Base-by-base conservation (phyloP, 2,888 invertebrate species). In the Andrena flavipes region DNA sequence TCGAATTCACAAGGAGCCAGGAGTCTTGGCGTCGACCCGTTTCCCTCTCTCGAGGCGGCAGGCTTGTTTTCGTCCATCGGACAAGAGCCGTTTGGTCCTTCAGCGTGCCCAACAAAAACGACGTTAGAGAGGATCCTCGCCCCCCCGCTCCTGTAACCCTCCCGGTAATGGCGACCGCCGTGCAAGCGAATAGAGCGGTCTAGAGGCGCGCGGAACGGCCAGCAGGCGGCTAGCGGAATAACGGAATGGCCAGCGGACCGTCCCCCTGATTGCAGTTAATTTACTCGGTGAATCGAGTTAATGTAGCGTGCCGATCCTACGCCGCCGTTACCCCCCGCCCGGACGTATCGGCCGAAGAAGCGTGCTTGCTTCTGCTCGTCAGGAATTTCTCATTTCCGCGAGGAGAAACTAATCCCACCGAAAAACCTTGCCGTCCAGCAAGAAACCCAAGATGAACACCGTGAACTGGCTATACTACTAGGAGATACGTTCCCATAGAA, bases 201-300 rank as follows among this genome's bases (percentile, higher is more conserved):
- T 76, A 68, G 80, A 82, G 71, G 84, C 87, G 78, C 65, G 63
- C 84, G 63, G 75, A 83, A 78, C 80, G 87, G 71, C 63, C 81
- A 70, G 76, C 70, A 75, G 74, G 76, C 84, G 87, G 89, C 88
- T 85, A 88, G 87, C 87, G 89, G 89, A 90, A 90, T 91, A 89
- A 89, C 90, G 88, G 89, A 90, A 90, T 90, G 90, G 91, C 89
- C 87, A 85, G 89, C 89, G 87, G 87, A 88, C 82, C 91, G 90
- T 90, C 90, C 90, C 91, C 90, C 91, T 92, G 93, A 93, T 93
- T 93, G 93, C 92, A 93, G 93, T 92, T 93, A 93, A 93, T 93
- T 94, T 93, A 91, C 91, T 91, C 91, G 89, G 90, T 90, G 92
- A 93, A 93, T 93, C 93, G 93, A 91, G 92, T 93, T 94, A 94